phyloP scores from a whole-genome alignment of 2,113 vertebrate genomes.

The Donacobius atricapilla region DNA sequence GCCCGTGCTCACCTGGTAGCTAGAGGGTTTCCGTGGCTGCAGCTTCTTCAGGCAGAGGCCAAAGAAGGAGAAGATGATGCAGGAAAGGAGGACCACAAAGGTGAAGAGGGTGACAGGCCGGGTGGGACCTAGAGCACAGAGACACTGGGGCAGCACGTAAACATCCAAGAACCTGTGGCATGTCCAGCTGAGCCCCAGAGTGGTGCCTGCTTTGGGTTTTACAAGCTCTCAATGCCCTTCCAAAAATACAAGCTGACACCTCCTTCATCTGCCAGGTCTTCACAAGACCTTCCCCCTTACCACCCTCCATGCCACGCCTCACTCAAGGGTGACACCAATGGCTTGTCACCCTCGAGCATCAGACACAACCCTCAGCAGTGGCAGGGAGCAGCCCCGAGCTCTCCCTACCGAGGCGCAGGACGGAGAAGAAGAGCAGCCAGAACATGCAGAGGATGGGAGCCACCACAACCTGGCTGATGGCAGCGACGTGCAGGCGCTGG shows the following conservation, averaged over 20 bases:
- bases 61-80: conserved; percentile 78
- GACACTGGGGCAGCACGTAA: neutral
- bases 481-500: conserved; percentile 86
- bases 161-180: neutral
- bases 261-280: neutral
- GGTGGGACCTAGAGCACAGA: conserved; percentile 75
- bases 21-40: conserved; percentile 75
- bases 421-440: conserved; percentile 97
- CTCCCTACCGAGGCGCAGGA: conserved; percentile 86
- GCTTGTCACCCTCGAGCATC: fast-evolving
- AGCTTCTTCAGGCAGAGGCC: conserved; percentile 85
- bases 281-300: neutral
- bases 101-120: conserved; percentile 89
- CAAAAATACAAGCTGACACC: neutral
- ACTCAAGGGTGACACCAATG: neutral
- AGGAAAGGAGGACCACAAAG: conserved; percentile 78
- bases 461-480: conserved; percentile 87
- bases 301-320: neutral
- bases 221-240: neutral
- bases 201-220: neutral
- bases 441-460: conserved; percentile 92
- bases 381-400: fast-evolving
- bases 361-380: neutral
- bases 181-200: neutral
- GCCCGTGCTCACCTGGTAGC: conserved; percentile 79